Base-by-base conservation (phyloP, 2,797 vertebrate species). In the Hafferia zeledoni region DNA sequence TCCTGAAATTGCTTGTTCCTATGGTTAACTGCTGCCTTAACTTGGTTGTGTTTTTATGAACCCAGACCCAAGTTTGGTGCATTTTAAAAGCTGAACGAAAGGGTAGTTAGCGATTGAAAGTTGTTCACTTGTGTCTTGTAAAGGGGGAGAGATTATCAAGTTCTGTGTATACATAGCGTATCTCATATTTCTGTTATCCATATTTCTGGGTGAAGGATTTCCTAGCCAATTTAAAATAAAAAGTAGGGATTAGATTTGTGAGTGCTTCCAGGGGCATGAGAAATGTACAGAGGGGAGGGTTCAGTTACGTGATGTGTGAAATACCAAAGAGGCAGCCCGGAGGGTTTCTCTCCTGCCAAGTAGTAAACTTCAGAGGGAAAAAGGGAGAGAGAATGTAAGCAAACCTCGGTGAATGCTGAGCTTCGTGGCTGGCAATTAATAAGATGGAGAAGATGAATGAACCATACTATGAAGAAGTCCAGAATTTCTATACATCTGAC, bases 391-490 rank as follows among this genome's bases (percentile, higher is more conserved):
- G 69, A 83, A 67, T 57, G 76, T 78, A 91, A 94, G 87, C 65
- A 94, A 97, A 67, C 64, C 47, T 80, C 91, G 92, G 96, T 82
- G 87, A 95, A 95, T 39, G 75, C 24, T 91, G 96, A 97, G 86
- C 84, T 95, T 84, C 44, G 53, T 71, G 68, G 47, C 84, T 53
- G 63, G 74, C 41, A 43, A n/a, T 83, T 57, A 82, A 41, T 55
- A 64, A 13, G 94, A 90, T 63, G 83, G 95, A 87, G 76, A 99
- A 98, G 97, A 95, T 92, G 86, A 94, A 97, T 50, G 89, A 71
- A 56, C 39, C 55, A 49, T 65, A 81, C 86, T 71, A 57, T 3
- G 15, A 89, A 81, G 93, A 75, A 64, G 37, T 49, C 37, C 67
- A 50, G 56, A 27, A n/a, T 67, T 95, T 87, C 76, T 49, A 30